Evolutionary conservation across 2,113 vertebrate species (phyloP), one percentile per base, ranked within the genome.

Genomic region (Albula goreensis): DNA sequence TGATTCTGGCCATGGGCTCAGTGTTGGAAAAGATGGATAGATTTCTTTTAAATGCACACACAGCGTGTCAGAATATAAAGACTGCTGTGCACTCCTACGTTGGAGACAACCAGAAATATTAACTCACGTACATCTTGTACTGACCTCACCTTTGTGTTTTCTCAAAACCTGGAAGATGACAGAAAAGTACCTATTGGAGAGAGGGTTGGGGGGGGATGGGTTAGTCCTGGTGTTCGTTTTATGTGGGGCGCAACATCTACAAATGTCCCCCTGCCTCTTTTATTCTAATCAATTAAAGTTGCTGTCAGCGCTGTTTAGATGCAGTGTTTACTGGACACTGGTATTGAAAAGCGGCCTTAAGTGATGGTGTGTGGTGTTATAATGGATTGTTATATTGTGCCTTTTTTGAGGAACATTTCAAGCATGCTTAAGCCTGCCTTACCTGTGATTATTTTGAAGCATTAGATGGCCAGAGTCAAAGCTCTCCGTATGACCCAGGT

Each of bases 31-130:
- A 95, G 94, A 95, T 92, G 93, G 94, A 95, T 95, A 92, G 94
- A 95, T 95, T 93, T 94, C 93, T 95, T 94, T 95, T 93, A 95
- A 95, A 94, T 92, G 92, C 91, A 90, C 93, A 92, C 91, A 91
- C 93, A 92, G 92, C 86, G 90, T 90, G 91, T 93, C 91, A 90
- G 91, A 92, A 92, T 92, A 94, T 94, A 93, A 94, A 93, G 89
- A 93, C 90, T 88, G 90, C 91, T 93, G 93, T 94, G 92, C 93
- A 91, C 91, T 93, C 90, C 92, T 91, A 85, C 93, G 91, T 90
- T 89, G 93, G 92, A 92, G 92, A 93, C 89, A 91, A 93, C 90
- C 90, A 66, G 92, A 86, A 56, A 81, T 56, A 22, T 93, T 94
- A 92, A 90, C 90, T 90, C 93, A 93, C 91, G 92, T 91, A 92